phyloP scores from a whole-genome alignment of 1,140 invertebrate genomes.

The Pseudomyrmex pallidus region DNA sequence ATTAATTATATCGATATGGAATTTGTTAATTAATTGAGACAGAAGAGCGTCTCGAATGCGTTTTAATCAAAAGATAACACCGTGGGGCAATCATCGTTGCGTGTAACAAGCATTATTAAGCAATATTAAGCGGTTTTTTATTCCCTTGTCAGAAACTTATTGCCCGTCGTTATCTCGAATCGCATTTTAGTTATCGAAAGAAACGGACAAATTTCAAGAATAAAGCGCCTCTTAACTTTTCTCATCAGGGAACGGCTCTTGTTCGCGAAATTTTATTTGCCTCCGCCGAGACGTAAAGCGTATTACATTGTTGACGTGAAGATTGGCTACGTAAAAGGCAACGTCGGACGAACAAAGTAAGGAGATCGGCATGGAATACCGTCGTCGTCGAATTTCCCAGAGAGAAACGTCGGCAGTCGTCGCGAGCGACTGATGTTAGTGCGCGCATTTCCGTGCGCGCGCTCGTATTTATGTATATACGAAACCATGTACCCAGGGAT shows the following conservation, averaged over 20 bases:
- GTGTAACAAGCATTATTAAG: conserved; percentile 6
- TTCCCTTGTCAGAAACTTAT: neutral
- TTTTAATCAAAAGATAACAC: neutral
- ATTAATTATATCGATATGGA: conserved; percentile 13
- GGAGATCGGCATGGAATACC: conserved; percentile 44
- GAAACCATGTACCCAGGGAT: conserved; percentile 56
- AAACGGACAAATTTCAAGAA: conserved; percentile 40
- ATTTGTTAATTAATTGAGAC: neutral
- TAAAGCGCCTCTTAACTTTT: conserved; percentile 60
- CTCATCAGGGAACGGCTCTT: conserved; percentile 60
- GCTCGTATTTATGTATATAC: conserved; percentile 53
- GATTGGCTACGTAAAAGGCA: conserved; percentile 71
- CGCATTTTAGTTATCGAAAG: conserved; percentile 31
- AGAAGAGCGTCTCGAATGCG: neutral
- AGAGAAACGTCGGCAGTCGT: conserved; percentile 33
- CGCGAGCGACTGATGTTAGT: conserved; percentile 13
- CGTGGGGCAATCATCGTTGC: neutral
- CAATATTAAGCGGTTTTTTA: neutral
- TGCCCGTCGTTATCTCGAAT: conserved; percentile 1
- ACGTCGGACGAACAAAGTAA: conserved; percentile 13
- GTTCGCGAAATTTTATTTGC: conserved; percentile 69
- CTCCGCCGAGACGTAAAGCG: conserved; percentile 56
- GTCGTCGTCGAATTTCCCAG: conserved; percentile 55
- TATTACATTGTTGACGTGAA: conserved; percentile 71
- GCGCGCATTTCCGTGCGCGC: conserved; percentile 41